Conservation (phyloP, 2,113 vertebrate species). For the Menidia beryllina region DNA sequence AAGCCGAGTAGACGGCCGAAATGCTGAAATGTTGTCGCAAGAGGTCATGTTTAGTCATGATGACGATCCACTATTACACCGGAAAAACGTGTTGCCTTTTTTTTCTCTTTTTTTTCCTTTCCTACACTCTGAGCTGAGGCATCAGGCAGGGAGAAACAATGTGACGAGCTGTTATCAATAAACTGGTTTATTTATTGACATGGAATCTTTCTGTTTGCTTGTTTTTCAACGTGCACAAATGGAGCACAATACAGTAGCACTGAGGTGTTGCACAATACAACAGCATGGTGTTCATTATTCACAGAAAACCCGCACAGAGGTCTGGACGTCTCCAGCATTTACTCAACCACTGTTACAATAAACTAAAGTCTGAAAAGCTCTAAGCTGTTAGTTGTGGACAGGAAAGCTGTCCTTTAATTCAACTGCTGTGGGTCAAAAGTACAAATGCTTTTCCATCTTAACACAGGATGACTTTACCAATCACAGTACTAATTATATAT, state of each 20-base stretch:
- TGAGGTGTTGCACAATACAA: slow-evolving; percentile 4
- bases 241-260: slow-evolving; percentile 11
- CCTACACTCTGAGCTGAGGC: neutral
- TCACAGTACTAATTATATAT: neutral
- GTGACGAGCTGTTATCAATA: slow-evolving; percentile 61
- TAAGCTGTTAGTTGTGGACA: neutral
- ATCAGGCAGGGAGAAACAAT: slow-evolving; percentile 13
- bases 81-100: slow-evolving; percentile 4
- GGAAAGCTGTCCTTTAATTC: neutral
- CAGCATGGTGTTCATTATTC: neutral
- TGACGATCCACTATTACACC: slow-evolving; percentile 4
- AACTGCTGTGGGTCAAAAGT: neutral
- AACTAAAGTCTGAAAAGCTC: slow-evolving; percentile 8
- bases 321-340: slow-evolving; percentile 39
- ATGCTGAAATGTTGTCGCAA: slow-evolving; percentile 28
- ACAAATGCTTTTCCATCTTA: neutral
- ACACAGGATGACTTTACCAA: slow-evolving; percentile 2
- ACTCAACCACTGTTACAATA: slow-evolving; percentile 2
- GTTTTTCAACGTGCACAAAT: slow-evolving; percentile 52
- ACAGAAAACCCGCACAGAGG: slow-evolving; percentile 23
- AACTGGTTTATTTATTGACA: slow-evolving; percentile 80
- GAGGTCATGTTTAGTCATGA: slow-evolving; percentile 11
- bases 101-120: too few relatives aligned
- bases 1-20: slow-evolving; percentile 30
- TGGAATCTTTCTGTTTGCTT: slow-evolving; percentile 23